Percentiles rank a stretch among this genome's conserved stretches.
Conservation (phyloP, 2,888 invertebrate genomes). For the Polymixis flavicincta region DNA sequence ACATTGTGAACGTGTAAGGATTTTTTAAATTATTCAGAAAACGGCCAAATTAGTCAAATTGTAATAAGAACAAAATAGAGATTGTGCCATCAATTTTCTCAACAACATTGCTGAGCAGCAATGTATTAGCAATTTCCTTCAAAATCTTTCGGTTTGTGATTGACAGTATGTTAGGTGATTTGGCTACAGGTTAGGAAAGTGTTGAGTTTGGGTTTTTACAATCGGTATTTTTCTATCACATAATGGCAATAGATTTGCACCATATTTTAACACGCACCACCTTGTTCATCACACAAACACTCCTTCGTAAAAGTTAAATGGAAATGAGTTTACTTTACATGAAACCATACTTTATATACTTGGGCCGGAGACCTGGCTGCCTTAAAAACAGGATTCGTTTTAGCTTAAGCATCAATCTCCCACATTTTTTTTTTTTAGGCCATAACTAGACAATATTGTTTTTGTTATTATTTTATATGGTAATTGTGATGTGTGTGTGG, state of each 20-base stretch:
- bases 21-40: neutral
- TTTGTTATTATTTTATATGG: too few species aligned
- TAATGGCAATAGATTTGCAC: neutral
- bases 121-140: neutral
- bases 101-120: neutral
- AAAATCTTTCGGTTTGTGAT: neutral
- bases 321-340: too few species aligned
- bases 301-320: too few species aligned
- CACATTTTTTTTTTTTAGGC: too few species aligned
- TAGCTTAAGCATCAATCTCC: too few species aligned
- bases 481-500: too few species aligned
- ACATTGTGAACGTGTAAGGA: neutral
- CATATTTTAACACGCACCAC: neutral
- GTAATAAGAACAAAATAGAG: neutral
- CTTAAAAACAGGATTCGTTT: too few species aligned
- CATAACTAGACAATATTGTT: too few species aligned
- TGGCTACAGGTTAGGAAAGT: neutral
- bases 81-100: too few species aligned
- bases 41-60: neutral
- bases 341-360: too few species aligned
- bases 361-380: too few species aligned
- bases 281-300: too few species aligned
- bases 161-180: neutral
- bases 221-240: neutral
- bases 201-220: neutral